Evolutionary conservation across 2,113 vertebrate species (phyloP), one percentile per base, ranked within the genome.

Genomic region (Nibea albiflora): DNA sequence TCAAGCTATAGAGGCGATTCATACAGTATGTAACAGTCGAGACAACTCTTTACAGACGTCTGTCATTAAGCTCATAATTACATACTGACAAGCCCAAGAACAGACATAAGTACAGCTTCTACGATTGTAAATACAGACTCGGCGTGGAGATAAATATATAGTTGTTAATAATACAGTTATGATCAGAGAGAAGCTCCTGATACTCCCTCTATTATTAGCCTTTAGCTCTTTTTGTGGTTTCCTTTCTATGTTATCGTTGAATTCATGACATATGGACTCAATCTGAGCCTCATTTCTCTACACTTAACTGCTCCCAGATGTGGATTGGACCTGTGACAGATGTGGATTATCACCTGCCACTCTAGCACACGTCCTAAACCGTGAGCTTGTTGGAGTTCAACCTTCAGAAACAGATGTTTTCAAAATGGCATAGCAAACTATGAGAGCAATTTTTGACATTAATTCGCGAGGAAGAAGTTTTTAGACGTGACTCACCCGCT

Each of bases 401-500:
- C 7, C 35, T 35, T 35, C 7, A 8, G 35, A 35, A 35, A 35
- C 35, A 35, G 35, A 35, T 35, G 35, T 35, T 35, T 35, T 35
- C 35, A 35, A 35, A 35, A 35, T 31, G 31, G 31, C 31, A 5
- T 20, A 35, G 31, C 5, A 35, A 35, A 35, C 6, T 35, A 35
- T 35, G 35, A 35, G 8, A 35, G 35, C 35, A 35, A 35, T 35
- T 7, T 35, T 35, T 35, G 5, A 35, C 31, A 35, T 35, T 20
- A 19, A 28, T 16, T n/a, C 24, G 10, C 17, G 7, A 22, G 35
- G 19, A 53, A 17, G 16, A 47, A 10, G 6, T 14, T 49, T 44
- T 49, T 14, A 17, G 19, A 4, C 3, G 11, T 1, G 31, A 78
- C 94, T 90, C 79, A 96, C 95, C 94, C 97, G 96, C 67, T 98